Evolutionary conservation across 2,888 invertebrate genomes (phyloP), one percentile per base, ranked within the genome.

Genomic region (Carpatolechia fugitivella): DNA sequence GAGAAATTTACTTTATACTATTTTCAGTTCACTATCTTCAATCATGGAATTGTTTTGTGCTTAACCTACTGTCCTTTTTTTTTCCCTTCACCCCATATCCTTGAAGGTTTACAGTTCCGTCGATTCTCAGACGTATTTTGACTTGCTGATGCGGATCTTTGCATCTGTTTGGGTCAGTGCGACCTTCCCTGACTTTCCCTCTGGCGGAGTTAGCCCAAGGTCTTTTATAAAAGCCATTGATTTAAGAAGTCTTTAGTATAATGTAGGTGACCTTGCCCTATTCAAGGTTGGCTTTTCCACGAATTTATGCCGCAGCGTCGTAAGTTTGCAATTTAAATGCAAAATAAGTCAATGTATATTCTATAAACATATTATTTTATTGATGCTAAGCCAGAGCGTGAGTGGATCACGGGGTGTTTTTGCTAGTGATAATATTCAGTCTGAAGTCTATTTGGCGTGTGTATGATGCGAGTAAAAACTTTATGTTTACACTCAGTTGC

Each of bases 241-340:
- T 69, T 60, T 70, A 66, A 66, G 68, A 68, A 5, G 18, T 52
- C 20, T 29, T 29, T 44, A 29, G 20, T 41, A 10, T 51, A 51
- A 80, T 80, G 78, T 75, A 74, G 57, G 52, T 70, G 73, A 70
- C 84, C 85, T 84, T 85, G 82, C 68, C 77, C 73, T 71, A 57
- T 16, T 38, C 72, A 75, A 80, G 80, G 78, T 65, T 67, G 57
- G 57, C 53, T 58, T 54, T 54, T 52, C 61, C 59, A 57, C 53
- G 57, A 55, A 61, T 62, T 56, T 38, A 24, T 13, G n/a, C 29
- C 30, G 14, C 24, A 29, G 29, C 13, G 1, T 29, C 0, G 8
- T 8, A 7, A 13, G 29, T 44, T 44, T 44, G 13, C 1, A 1
- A 29, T 29, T 24, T 44, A 44, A 3, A 18, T 20, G 18, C 20